Base-by-base conservation (phyloP, 2,113 vertebrate genomes). In the Sula dactylatra region DNA sequence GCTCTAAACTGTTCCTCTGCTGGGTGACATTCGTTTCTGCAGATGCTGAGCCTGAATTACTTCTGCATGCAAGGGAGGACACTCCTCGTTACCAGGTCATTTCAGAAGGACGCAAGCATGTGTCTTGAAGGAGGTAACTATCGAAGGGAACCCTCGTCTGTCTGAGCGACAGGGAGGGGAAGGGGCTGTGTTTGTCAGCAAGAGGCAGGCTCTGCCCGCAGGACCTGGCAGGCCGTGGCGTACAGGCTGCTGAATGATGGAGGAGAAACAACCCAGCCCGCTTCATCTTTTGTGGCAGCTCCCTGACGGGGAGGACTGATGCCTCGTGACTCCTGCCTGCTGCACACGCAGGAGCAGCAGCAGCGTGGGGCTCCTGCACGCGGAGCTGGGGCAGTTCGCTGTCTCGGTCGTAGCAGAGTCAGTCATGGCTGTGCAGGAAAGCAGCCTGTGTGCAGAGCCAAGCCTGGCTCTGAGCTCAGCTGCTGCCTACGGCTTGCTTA, bases 241-340 rank as follows among this genome's bases (percentile, higher is more conserved):
- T 31, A 10, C 21, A 21, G 40, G 29, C 32, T 50, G 64, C 25
- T 49, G 76, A 19, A 6, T 0, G 11, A 6, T 1, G 49, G 38
- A 52, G 26, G 20, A 52, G 24, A 17, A 36, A 13, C 7, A 22
- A 16, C 4, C 20, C 21, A 7, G 32, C 42, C 38, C 21, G 1
- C 14, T 25, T 24, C 0, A 4, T 1, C 8, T 16, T 32, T 4
- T 19, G 47, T 16, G 32, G 25, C 21, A 19, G 66, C 13, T 1
- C 1, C 2, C 4, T 2, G 10, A 4, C 0, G 7, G 18, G 50
- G 34, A 65, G 36, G 24, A 10, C 13, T 0, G 3, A 3, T 36
- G 34, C 13, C 16, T 31, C 1, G 4, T 0, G 50, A 2, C 7
- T 64, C 32, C 86, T 7, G 6, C 1, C 81, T 61, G 47, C n/a